A percentile compares a stretch with the other conserved stretches of the same genome.
Evolutionary conservation across 2,113 vertebrate species (phyloP).

Genomic region (cattle (Bos taurus)): DNA sequence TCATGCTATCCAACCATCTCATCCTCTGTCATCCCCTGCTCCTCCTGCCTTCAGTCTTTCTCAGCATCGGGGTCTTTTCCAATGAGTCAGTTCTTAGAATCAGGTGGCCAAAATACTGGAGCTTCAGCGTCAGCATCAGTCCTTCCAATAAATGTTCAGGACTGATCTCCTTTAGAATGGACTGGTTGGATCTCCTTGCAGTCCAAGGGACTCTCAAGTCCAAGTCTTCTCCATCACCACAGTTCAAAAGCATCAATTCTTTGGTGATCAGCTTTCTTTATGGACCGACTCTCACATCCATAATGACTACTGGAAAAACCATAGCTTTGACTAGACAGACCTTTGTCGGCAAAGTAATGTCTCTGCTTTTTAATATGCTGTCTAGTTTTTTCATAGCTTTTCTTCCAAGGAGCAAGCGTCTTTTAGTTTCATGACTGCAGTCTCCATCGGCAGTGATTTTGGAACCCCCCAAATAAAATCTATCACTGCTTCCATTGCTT

Average conservation of each 20-base stretch:
- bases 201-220: background rate
- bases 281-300: background rate
- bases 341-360: background rate
- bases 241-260: background rate
- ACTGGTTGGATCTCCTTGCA: background rate
- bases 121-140: background rate
- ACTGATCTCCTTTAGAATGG: background rate
- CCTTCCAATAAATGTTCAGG: background rate
- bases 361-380: background rate
- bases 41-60: background rate
- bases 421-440: background rate
- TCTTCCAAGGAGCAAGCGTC: background rate
- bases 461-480: background rate
- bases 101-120: background rate
- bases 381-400: background rate
- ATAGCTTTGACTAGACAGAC: background rate
- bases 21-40: background rate
- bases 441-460: background rate
- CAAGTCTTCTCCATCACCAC: background rate
- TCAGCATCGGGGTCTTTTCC: background rate
- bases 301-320: background rate
- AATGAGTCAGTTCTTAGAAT: background rate
- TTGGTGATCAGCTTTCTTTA: background rate
- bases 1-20: background rate
- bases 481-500: background rate